Percentiles rank a stretch among this genome's conserved stretches.
phyloP scores from a whole-genome alignment of 2,888 invertebrate species.

The Hemaris fuciformis region DNA sequence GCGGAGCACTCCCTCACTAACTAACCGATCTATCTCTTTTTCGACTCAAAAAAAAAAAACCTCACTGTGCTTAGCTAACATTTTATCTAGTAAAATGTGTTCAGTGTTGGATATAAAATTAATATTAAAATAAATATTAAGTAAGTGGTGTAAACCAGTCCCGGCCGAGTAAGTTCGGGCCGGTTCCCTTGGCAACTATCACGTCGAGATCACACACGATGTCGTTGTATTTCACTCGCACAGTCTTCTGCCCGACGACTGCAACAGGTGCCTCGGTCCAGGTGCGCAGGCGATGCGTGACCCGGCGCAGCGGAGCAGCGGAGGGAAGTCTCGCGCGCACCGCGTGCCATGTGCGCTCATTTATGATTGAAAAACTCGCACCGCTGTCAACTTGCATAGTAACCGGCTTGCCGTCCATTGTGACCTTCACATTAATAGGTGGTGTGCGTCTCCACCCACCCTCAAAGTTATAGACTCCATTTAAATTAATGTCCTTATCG shows the following conservation, averaged over 20 bases:
- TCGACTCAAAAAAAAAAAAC: conserved; percentile 27
- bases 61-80: neutral
- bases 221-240: conserved; percentile 19
- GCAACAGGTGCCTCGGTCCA: conserved; percentile 23
- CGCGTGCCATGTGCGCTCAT: too few relatives aligned
- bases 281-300: too few relatives aligned
- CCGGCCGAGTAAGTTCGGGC: conserved; percentile 22
- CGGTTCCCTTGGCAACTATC: conserved; percentile 18
- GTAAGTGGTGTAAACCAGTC: conserved; percentile 20
- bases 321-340: too few relatives aligned
- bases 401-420: conserved; percentile 13
- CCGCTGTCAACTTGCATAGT: conserved; percentile 22
- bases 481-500: neutral
- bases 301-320: too few relatives aligned
- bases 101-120: conserved; percentile 13
- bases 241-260: conserved; percentile 19
- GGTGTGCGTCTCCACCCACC: neutral
- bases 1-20: conserved; percentile 9
- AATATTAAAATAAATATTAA: conserved; percentile 18
- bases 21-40: conserved; percentile 21
- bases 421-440: conserved; percentile 11
- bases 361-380: conserved; percentile 20
- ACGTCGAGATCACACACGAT: conserved; percentile 15
- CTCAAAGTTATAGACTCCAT: too few relatives aligned
- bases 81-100: too few relatives aligned